Base-by-base conservation (phyloP, 2,797 vertebrate species). In the Synaphobranchus kaupii region DNA sequence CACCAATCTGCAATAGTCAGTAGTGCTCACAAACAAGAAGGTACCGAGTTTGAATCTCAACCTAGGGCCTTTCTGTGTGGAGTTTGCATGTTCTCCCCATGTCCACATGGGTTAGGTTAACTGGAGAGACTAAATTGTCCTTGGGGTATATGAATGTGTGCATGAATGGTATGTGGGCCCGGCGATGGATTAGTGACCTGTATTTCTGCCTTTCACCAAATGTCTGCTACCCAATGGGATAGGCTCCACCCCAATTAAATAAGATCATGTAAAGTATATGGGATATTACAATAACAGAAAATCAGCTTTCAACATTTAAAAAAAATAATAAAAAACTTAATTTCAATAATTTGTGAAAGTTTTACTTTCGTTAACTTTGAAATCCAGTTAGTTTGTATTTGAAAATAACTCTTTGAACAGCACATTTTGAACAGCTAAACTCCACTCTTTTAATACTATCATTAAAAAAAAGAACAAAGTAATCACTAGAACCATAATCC, bases 391-490 rank as follows among this genome's bases (percentile, higher is more conserved):
- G 89, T 92, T 94, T 94, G 88, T 92, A 89, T 94, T 92, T 84
- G 66, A 87, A 88, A 93, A 93, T 89, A 89, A 52, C 80, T 87
- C 89, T 94, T 93, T 94, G 92, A 93, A 94, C 83, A 84, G 84
- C 60, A 80, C 50, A 58, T 84, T 88, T 88, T 87, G 47, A 84
- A 91, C 92, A 94, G 94, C 91, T 93, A 94, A 89, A 82, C 78
- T 48, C 76, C 85, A 81, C 82, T 89, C 89, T 89, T 87, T 93
- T 89, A 86, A 89, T 84, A 87, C 87, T 89, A 94, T 91, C 87
- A 90, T 87, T n/a, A n/a, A 73, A 89, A 90, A 90, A 84, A 82
- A 89, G 82, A 91, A 92, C 85, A 92, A 92, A 93, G 92, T 90
- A 85, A 87, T 84, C 48, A 63, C 87, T 47, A 88, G 87, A 92